These are phyloP conservation scores for Drosophila limbata DNA, from an alignment of 2,888 invertebrate species.

Conservation along the genomic window DNA sequence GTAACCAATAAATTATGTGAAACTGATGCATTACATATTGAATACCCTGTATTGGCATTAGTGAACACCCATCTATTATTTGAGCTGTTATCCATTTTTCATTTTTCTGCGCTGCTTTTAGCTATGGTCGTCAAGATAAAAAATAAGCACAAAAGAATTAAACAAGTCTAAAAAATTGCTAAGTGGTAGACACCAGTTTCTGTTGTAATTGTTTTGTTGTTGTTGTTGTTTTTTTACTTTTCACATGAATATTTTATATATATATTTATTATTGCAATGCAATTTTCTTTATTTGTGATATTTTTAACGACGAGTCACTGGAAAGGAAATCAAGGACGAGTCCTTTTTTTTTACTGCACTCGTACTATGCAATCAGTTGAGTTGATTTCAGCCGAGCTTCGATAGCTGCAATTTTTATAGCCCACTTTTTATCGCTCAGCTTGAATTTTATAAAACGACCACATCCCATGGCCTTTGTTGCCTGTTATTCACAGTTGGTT, in stretches of 20 bases:
- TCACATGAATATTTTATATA: constrained; percentile 41
- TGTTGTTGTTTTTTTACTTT: constrained; percentile 16
- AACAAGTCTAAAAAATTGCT: constrained; percentile 27
- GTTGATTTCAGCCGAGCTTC: background rate
- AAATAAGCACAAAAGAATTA: constrained; percentile 18
- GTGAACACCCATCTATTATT: constrained; percentile 30
- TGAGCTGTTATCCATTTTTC: constrained; percentile 41
- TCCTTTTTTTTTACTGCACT: background rate
- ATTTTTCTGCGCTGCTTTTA: constrained; percentile 33
- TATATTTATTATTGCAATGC: constrained; percentile 20
- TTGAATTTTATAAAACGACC: constrained; percentile 11
- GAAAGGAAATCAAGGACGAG: background rate
- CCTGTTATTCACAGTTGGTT: constrained; percentile 67
- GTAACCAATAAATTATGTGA: too few species aligned
- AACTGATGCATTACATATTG: too few species aligned
- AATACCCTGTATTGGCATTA: constrained; percentile 46
- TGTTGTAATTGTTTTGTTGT: constrained; percentile 49
- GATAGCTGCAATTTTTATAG: constrained; percentile 4
- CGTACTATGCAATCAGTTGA: background rate
- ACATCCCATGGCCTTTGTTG: constrained; percentile 10
- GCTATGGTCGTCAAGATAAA: constrained; percentile 45
- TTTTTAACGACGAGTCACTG: constrained; percentile 12
- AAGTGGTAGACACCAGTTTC: constrained; percentile 64
- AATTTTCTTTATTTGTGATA: constrained; percentile 8
- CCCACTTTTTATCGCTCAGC: constrained; percentile 3